Percentiles rank a stretch among this genome's conserved stretches.
phyloP scores from a whole-genome alignment of 2,113 vertebrate species.

The Micronycteris hirsuta region DNA sequence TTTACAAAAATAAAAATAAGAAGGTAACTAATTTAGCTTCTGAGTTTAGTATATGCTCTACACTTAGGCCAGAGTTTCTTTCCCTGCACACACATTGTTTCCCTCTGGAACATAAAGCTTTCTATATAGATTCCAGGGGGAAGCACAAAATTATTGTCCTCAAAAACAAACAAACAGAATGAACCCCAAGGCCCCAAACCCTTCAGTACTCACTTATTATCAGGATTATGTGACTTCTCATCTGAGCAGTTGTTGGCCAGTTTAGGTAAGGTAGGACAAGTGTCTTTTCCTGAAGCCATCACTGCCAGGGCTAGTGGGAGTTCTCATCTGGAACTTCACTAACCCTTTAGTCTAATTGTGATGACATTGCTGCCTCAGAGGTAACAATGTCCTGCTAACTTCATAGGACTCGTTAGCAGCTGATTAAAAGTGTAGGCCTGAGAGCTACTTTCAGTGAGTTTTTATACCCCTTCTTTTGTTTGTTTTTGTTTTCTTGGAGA shows the following conservation, averaged over 20 bases:
- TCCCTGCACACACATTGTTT: not conserved
- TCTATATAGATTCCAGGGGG: not conserved
- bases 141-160: not conserved
- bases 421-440: not conserved
- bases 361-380: not conserved
- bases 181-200: not conserved
- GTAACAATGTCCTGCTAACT: slow-evolving; percentile 30
- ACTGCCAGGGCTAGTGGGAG: not conserved
- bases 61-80: not conserved
- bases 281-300: slow-evolving; percentile 51
- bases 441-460: not conserved
- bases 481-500: not conserved
- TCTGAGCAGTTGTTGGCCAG: not conserved
- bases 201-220: slow-evolving; percentile 32
- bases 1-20: not conserved
- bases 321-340: not conserved
- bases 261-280: slow-evolving; percentile 24
- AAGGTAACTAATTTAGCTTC: not conserved
- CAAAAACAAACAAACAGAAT: not conserved
- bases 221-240: not conserved
- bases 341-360: not conserved
- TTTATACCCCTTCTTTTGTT: not conserved
- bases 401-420: not conserved
- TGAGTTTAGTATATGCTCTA: not conserved
- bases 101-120: not conserved